Conservation (phyloP, 2,113 vertebrate species). For the Mesocricetus auratus region DNA sequence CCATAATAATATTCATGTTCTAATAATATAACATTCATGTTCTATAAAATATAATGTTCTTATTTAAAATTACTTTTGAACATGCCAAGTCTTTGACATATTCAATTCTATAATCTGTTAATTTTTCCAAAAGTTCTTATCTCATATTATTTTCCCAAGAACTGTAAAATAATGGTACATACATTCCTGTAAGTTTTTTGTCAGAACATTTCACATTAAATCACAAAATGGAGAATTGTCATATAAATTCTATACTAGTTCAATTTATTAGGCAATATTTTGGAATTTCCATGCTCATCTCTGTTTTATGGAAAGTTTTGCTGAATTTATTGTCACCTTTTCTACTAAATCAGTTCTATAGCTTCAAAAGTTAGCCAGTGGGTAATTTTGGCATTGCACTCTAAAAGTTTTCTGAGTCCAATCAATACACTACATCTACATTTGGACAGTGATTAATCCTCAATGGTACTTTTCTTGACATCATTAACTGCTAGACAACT, state of each 20-base stretch:
- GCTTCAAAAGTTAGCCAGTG: conserved; percentile 46
- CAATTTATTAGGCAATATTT: conserved; percentile 74
- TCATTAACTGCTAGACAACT: conserved; percentile 39
- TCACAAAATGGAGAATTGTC: conserved; percentile 61
- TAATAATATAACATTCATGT: too few species aligned
- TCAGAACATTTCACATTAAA: conserved; percentile 67
- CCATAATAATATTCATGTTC: neutral
- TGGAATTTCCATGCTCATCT: conserved; percentile 56
- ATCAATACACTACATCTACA: conserved; percentile 48
- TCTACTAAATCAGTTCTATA: conserved; percentile 71
- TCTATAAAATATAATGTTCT: too few species aligned
- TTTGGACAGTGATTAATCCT: conserved; percentile 59
- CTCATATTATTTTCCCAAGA: conserved; percentile 57
- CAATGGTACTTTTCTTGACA: neutral
- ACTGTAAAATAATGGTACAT: conserved; percentile 52
- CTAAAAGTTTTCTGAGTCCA: conserved; percentile 48
- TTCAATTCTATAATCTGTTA: conserved; percentile 55
- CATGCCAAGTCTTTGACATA: neutral
- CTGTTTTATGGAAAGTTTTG: conserved; percentile 72
- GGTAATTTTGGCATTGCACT: conserved; percentile 36
- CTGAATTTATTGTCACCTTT: conserved; percentile 64
- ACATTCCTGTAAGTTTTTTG: conserved; percentile 68
- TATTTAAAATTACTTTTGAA: conserved; percentile 15
- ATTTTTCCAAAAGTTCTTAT: conserved; percentile 42
- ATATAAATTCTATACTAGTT: conserved; percentile 68